These are phyloP conservation scores for Bos indicus DNA, from an alignment of 2,113 vertebrate genomes.

Conservation along the genomic window DNA sequence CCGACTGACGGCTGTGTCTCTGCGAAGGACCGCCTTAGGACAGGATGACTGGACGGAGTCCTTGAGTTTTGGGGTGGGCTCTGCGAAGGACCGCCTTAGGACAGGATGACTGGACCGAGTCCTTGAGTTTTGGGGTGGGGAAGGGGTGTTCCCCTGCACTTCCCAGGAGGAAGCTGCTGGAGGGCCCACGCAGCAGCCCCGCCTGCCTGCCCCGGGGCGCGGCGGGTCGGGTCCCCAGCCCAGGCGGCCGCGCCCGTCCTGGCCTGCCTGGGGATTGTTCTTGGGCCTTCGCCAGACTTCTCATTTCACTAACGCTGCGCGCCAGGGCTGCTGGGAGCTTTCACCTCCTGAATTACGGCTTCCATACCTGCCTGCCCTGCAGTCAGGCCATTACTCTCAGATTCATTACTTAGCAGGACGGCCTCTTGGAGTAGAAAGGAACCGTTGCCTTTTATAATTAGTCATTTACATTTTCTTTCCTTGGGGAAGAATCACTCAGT, in stretches of 20 bases:
- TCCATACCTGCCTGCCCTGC: background rate
- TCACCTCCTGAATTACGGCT: constrained; percentile 27
- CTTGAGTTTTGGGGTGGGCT: background rate
- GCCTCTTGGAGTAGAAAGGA: constrained; percentile 24
- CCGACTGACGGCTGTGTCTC: background rate
- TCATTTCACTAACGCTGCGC: background rate
- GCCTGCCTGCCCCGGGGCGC: background rate
- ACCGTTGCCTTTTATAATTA: constrained; percentile 44
- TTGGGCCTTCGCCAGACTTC: background rate
- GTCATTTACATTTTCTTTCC: constrained; percentile 49
- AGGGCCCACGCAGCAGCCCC: fast-evolving
- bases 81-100: background rate
- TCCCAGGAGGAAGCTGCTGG: background rate
- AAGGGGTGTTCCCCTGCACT: background rate
- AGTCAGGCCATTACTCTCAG: constrained; percentile 25
- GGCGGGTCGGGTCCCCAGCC: fast-evolving
- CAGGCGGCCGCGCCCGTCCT: fast-evolving
- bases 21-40: background rate
- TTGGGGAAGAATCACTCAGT: constrained; percentile 38
- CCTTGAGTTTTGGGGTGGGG: background rate
- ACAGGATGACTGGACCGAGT: background rate
- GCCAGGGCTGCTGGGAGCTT: background rate
- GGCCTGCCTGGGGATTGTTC: background rate
- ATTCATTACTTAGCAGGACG: constrained; percentile 48
- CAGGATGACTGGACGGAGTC: background rate